Evolutionary conservation across 2,797 vertebrate species (phyloP), one percentile per base, ranked within the genome.

Genomic region (Crypturellus tataupa): DNA sequence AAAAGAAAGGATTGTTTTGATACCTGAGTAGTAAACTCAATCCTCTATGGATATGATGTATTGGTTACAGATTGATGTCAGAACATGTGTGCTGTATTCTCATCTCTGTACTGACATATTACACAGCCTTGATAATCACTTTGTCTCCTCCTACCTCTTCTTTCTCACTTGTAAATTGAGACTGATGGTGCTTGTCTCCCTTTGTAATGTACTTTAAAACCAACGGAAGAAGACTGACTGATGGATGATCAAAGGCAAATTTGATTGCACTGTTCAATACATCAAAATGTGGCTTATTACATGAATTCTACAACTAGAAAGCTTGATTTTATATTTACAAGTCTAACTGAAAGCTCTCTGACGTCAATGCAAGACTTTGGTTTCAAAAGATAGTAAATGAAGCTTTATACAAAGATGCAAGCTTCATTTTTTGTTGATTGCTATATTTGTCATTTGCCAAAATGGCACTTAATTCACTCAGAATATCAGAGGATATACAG

Each of bases 311-410:
- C 87, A 86, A 81, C 70, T 88, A 83, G 91, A 81, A 84, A 88
- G 29, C 73, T 86, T 70, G 89, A 81, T 94, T 94, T 93, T 96
- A 76, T 91, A 71, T 93, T 94, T 94, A 58, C 89, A 84, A 88
- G 29, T 72, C 77, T 94, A 71, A 78, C 73, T 93, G 91, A 89
- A 90, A 93, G 70, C 73, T 95, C 51, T 10, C 67, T 95, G 95
- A 96, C 85, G 53, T 95, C 91, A 97, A 33, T 90, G 59, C 51
- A 81, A 68, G 47, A 73, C 60, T 93, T 64, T 86, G 82, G 56
- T 94, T 95, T 92, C 91, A 94, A 90, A 95, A 78, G 91, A 87
- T n/a, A n/a, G 76, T 90, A 91, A 88, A 82, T 90, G 56, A 84
- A 84, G 60, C 55, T 89, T 94, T 91, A 76, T 91, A 73, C 25